Base-by-base conservation (phyloP, 2,113 vertebrate genomes). In the Bubo bubo region DNA sequence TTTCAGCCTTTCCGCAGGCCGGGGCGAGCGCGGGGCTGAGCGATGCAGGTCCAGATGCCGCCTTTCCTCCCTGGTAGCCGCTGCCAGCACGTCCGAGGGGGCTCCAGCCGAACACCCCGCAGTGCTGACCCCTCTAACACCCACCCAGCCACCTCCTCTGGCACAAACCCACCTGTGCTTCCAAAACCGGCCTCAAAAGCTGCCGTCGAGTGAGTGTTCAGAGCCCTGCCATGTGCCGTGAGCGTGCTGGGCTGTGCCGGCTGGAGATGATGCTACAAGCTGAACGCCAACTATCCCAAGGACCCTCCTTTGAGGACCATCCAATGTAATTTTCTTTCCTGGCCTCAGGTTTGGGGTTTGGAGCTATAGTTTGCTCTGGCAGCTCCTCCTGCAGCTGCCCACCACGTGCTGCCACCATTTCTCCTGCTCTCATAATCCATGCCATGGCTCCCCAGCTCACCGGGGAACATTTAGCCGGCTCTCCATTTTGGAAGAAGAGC, bases 131-230 rank as follows among this genome's bases (percentile, higher is more conserved):
- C 52, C 43, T 71, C 68, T 47, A 32, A 35, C 14, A 2, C 67
- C 56, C 8, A 0, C 47, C 59, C 7, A 2, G 52, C 34, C 2
- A 5, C 49, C 7, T 59, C 39, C 70, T 80, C 37, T 30, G 22
- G 28, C 75, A 41, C 24, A 73, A n/a, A 76, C 50, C 58, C 10
- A 1, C 16, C n/a, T 2, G 0, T 0, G 3, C 32, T 35, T 53
- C 83, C 17, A 0, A 82, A 59, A 23, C 23, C 2, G 2, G 34
- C 3, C 7, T 50, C 53, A 20, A 50, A 76, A 50, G 21, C 32
- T 49, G 56, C 47, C 4, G 1, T 37, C 1, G 7, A 45, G 53
- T 0, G 5, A 72, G 60, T 1, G 2, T 34, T 68, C 10, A 30
- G 45, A 81, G 80, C 47, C 70, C 37, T 37, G 59, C 39, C 39